Evolutionary conservation across 2,113 vertebrate genomes (phyloP).

Genomic region (Dipodomys spectabilis): DNA sequence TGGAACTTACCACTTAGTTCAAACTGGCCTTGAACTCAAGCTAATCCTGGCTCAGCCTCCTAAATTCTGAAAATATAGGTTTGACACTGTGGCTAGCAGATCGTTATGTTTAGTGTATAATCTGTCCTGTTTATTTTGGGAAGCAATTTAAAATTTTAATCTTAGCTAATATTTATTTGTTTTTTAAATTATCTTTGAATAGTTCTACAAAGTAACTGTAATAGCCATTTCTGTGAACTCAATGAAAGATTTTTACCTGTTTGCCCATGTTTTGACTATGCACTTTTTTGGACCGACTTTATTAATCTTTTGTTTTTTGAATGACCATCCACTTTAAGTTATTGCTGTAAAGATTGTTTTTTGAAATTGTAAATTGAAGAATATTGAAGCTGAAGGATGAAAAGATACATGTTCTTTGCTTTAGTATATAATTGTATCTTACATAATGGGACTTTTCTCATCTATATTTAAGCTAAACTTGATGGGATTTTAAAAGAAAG

Average conservation of each 20-base stretch:
- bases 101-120: background rate
- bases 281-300: background rate
- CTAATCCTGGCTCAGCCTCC: too few species aligned
- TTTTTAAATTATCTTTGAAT: background rate
- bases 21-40: too few species aligned
- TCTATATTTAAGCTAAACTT: slow-evolving; percentile 17
- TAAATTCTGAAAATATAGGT: too few species aligned
- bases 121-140: slow-evolving; percentile 18
- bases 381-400: slow-evolving; percentile 5
- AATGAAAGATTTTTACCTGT: background rate
- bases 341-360: slow-evolving; percentile 34
- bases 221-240: background rate
- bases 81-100: background rate
- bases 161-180: background rate
- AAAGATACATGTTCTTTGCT: background rate
- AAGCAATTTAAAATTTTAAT: slow-evolving; percentile 61
- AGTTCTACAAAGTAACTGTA: background rate
- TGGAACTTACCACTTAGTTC: too few species aligned
- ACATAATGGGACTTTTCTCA: background rate
- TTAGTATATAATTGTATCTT: background rate
- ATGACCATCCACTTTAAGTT: background rate
- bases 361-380: slow-evolving; percentile 27
- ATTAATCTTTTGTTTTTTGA: slow-evolving; percentile 36
- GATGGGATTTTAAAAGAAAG: slow-evolving; percentile 25
- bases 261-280: background rate